Percentiles rank a stretch among this genome's conserved stretches.
phyloP scores from a whole-genome alignment of 2,888 invertebrate genomes.

The Microplitis deprimator region DNA sequence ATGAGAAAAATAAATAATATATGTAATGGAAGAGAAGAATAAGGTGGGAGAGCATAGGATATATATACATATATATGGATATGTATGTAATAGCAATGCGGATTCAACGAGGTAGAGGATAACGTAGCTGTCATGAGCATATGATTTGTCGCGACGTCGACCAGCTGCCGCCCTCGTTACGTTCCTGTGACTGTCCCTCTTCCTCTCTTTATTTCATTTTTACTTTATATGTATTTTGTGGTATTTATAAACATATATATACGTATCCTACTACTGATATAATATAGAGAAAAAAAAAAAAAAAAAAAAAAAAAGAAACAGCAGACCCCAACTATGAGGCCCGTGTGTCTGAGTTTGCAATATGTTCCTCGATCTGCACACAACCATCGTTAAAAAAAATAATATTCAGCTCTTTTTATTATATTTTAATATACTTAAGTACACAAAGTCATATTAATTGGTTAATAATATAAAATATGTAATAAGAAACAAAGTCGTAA shows the following conservation, averaged over 20 bases:
- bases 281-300: neutral
- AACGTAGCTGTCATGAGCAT: slow-evolving; percentile 58
- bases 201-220: slow-evolving; percentile 4
- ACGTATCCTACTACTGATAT: neutral
- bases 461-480: too few species aligned
- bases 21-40: slow-evolving; percentile 5
- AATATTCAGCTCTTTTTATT: neutral
- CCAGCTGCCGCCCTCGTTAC: slow-evolving; percentile 63
- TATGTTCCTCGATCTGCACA: neutral
- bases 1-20: slow-evolving; percentile 25
- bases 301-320: neutral
- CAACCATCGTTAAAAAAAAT: neutral
- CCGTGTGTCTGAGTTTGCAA: neutral
- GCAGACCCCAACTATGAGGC: neutral
- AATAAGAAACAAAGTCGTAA: neutral
- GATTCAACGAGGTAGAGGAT: slow-evolving; percentile 47
- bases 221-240: neutral
- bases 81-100: slow-evolving; percentile 34
- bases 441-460: too few species aligned
- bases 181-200: slow-evolving; percentile 31
- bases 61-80: neutral
- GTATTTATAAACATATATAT: neutral
- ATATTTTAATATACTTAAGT: neutral
- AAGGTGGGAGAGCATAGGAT: slow-evolving; percentile 28
- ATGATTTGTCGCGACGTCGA: slow-evolving; percentile 66